These are phyloP conservation scores for Corvus moneduloides DNA, from an alignment of 2,113 vertebrate genomes.

Conservation along the genomic window DNA sequence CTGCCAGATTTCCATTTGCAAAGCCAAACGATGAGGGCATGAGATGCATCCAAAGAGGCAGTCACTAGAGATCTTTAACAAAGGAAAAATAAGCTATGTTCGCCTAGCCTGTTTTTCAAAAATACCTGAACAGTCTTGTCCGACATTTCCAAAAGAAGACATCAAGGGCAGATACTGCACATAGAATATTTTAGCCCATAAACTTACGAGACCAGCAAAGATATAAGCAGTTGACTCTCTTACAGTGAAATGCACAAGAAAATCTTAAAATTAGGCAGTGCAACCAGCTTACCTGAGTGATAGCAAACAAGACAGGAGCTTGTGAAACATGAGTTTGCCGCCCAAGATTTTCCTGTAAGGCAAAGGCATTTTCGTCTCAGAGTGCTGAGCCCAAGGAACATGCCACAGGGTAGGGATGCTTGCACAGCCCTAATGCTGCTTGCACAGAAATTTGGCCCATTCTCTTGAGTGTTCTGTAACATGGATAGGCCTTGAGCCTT, in stretches of 20 bases:
- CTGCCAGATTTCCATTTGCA: constrained; percentile 37
- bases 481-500: background rate
- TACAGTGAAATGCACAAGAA: background rate
- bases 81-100: background rate
- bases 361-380: background rate
- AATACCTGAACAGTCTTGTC: background rate
- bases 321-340: background rate
- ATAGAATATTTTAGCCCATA: background rate
- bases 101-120: background rate
- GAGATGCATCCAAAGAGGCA: background rate
- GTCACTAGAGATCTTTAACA: background rate
- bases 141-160: background rate
- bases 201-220: background rate
- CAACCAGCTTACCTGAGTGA: background rate
- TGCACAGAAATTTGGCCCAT: background rate
- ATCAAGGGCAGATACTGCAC: background rate
- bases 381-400: background rate
- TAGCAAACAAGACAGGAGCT: background rate
- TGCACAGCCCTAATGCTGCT: background rate
- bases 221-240: background rate
- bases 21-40: background rate
- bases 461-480: background rate
- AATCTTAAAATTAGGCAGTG: background rate
- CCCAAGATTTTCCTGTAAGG: background rate
- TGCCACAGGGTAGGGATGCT: background rate